phyloP scores from a whole-genome alignment of 2,888 invertebrate genomes.

The Ischnura elegans region DNA sequence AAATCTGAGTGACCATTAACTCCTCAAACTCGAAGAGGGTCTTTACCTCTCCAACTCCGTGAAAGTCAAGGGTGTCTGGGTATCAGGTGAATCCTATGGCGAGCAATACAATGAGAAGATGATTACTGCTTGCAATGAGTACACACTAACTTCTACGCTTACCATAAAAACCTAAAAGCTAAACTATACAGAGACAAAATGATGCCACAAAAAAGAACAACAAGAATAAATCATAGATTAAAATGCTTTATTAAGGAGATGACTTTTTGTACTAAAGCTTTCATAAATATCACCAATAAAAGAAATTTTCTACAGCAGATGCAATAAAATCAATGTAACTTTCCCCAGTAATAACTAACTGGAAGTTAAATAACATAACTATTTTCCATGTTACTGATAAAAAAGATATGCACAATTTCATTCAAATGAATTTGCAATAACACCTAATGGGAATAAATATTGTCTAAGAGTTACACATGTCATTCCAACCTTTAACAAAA shows the following conservation, averaged over 20 bases:
- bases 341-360: not conserved
- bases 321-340: not conserved
- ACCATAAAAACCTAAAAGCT: no score
- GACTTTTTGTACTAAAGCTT: conserved; percentile 10
- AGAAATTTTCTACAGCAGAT: not conserved
- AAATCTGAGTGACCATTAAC: no score
- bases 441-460: not conserved
- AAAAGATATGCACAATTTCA: not conserved
- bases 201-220: not conserved
- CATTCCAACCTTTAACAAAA: not conserved
- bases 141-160: no score
- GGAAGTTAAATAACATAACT: not conserved
- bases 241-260: conserved; percentile 10
- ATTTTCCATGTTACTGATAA: not conserved
- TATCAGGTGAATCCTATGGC: no score
- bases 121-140: no score
- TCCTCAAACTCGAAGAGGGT: no score
- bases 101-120: no score
- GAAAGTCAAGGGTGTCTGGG: no score
- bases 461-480: not conserved
- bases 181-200: no score
- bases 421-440: not conserved
- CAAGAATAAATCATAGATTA: not conserved
- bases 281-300: conserved; percentile 24
- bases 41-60: no score